Conservation (phyloP, 2,797 vertebrate species). For the Sebastes alutus region DNA sequence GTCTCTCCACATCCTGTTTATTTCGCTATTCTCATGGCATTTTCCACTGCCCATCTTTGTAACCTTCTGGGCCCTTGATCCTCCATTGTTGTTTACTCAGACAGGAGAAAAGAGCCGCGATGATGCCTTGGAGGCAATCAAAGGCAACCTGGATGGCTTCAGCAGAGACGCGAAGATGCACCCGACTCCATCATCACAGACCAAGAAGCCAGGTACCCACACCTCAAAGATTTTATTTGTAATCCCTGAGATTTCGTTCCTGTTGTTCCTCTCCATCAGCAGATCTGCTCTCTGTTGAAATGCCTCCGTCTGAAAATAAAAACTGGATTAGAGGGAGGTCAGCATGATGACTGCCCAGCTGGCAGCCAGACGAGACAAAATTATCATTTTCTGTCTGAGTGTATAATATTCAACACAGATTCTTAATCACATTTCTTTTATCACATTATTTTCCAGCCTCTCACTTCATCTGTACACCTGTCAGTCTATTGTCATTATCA, state of each 20-base stretch:
- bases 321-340: conserved; percentile 23
- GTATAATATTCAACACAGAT: background rate
- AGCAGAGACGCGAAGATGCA: conserved; percentile 99
- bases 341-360: conserved; percentile 15
- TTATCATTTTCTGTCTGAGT: conserved; percentile 7
- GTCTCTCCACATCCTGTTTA: background rate
- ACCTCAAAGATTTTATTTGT: background rate
- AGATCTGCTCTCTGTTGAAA: conserved; percentile 12
- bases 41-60: background rate
- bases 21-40: background rate
- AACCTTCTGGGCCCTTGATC: background rate
- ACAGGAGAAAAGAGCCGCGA: conserved; percentile 94
- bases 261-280: conserved; percentile 1
- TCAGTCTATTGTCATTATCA: background rate
- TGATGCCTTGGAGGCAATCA: conserved; percentile 97
- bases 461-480: conserved; percentile 1
- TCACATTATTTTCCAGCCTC: background rate
- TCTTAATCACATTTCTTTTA: conserved; percentile 8
- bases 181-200: conserved; percentile 91
- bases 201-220: conserved; percentile 91
- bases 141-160: conserved; percentile 99
- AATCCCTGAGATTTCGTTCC: background rate
- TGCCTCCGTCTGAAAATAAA: background rate
- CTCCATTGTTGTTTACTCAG: conserved; percentile 34
- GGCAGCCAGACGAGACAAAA: conserved; percentile 13